Percentiles rank a stretch among this genome's conserved stretches.
Conservation (phyloP, 1,140 invertebrate species). For the Drosophila mojavensis region DNA sequence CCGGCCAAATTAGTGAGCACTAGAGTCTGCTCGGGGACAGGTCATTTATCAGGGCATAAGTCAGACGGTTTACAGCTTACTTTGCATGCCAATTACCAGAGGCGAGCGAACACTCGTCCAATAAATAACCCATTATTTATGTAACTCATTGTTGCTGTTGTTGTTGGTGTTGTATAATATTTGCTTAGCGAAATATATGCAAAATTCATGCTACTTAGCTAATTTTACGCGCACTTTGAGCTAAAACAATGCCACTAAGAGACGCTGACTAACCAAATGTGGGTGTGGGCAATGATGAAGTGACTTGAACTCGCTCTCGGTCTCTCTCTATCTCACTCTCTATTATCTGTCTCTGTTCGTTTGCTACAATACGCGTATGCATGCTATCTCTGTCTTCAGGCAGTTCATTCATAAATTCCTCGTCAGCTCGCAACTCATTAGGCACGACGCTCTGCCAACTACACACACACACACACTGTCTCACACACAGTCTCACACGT, state of each 20-base stretch:
- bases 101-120: slow-evolving; percentile 27
- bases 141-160: slow-evolving; percentile 8
- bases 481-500: slow-evolving; percentile 30
- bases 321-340: background rate
- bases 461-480: slow-evolving; percentile 37
- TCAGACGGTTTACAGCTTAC: slow-evolving; percentile 42
- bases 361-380: background rate
- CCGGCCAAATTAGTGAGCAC: slow-evolving; percentile 28
- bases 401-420: slow-evolving; percentile 81
- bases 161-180: slow-evolving; percentile 22
- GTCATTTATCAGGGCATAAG: slow-evolving; percentile 50
- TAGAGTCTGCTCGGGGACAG: slow-evolving; percentile 15
- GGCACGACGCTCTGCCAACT: slow-evolving; percentile 57
- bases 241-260: slow-evolving; percentile 64
- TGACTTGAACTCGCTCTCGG: slow-evolving; percentile 32
- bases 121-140: slow-evolving; percentile 78
- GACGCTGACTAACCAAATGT: slow-evolving; percentile 14
- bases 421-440: slow-evolving; percentile 81
- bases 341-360: background rate
- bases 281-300: slow-evolving; percentile 42
- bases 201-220: slow-evolving; percentile 65
- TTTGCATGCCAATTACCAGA: slow-evolving; percentile 55
- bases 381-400: slow-evolving; percentile 29
- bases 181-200: slow-evolving; percentile 53
- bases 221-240: slow-evolving; percentile 77